Evolutionary conservation across 2,888 invertebrate species (phyloP).

Genomic region (Apamea epomidion): DNA sequence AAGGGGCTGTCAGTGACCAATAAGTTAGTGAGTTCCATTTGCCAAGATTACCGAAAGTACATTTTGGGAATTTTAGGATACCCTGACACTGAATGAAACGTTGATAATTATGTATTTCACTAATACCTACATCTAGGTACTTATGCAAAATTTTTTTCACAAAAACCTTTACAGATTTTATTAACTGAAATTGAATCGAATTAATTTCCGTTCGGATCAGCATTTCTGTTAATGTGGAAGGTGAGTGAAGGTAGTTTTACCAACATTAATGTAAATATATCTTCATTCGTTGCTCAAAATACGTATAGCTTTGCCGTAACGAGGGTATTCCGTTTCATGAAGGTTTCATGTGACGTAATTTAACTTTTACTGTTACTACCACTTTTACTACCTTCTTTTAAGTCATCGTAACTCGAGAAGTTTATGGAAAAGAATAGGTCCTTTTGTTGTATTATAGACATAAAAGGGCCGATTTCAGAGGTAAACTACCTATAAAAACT

Average conservation of each 20-base stretch:
- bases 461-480: not conserved
- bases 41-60: too few relatives aligned
- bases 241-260: not conserved
- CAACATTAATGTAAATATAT: not conserved
- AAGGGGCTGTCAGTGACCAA: too few relatives aligned
- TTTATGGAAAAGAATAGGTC: constrained; percentile 12
- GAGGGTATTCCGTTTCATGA: constrained; percentile 10
- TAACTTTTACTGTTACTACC: constrained; percentile 25
- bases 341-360: constrained; percentile 18
- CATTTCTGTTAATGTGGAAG: constrained; percentile 22
- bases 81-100: too few relatives aligned
- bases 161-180: constrained; percentile 29
- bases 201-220: constrained; percentile 49
- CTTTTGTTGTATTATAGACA: not conserved
- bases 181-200: constrained; percentile 51
- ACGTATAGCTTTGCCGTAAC: not conserved
- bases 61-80: too few relatives aligned
- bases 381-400: not conserved
- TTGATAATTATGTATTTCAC: not conserved
- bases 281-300: not conserved
- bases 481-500: not conserved
- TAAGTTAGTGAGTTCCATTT: too few relatives aligned
- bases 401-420: constrained; percentile 8
- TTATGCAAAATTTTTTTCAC: constrained; percentile 5
- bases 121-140: not conserved